These are phyloP conservation scores for Ochropleura leucogaster DNA, from an alignment of 2,888 invertebrate species.

Conservation along the genomic window DNA sequence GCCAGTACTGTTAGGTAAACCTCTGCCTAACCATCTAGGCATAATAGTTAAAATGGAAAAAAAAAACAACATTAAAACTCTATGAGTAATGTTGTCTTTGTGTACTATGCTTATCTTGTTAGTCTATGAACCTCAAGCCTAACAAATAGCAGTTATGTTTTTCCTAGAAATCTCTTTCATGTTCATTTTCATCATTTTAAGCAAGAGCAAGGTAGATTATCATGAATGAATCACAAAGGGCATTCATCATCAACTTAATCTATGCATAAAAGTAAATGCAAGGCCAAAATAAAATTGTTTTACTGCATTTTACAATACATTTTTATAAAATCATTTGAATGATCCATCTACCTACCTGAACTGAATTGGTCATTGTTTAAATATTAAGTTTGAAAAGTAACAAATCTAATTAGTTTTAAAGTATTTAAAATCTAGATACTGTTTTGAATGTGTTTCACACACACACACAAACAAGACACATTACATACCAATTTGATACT, in stretches of 20 bases:
- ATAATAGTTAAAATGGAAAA: no score
- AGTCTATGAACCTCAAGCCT: constrained; percentile 8
- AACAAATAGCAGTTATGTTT: constrained; percentile 6
- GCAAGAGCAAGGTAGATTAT: constrained; percentile 23
- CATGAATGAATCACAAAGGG: constrained; percentile 36
- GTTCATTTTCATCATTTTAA: constrained; percentile 10
- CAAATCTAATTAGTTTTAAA: constrained; percentile 23
- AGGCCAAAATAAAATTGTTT: constrained; percentile 5
- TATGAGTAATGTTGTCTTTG: background rate
- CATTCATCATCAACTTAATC: constrained; percentile 31
- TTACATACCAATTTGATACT: background rate
- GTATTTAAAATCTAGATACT: constrained; percentile 14
- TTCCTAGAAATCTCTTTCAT: background rate
- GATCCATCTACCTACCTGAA: background rate
- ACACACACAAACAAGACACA: constrained; percentile 3
- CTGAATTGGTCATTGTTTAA: background rate
- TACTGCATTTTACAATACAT: background rate
- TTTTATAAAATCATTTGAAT: background rate
- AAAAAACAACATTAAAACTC: constrained; percentile 4
- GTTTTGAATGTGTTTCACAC: constrained; percentile 7
- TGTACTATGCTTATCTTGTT: constrained; percentile 11
- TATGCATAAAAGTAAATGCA: constrained; percentile 26
- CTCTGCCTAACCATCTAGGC: no score
- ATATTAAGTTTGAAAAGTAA: constrained; percentile 7
- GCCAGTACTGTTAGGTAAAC: no score